These are phyloP conservation scores for Podarcis cretensis DNA, from an alignment of 2,113 vertebrate species.

Conservation along the genomic window DNA sequence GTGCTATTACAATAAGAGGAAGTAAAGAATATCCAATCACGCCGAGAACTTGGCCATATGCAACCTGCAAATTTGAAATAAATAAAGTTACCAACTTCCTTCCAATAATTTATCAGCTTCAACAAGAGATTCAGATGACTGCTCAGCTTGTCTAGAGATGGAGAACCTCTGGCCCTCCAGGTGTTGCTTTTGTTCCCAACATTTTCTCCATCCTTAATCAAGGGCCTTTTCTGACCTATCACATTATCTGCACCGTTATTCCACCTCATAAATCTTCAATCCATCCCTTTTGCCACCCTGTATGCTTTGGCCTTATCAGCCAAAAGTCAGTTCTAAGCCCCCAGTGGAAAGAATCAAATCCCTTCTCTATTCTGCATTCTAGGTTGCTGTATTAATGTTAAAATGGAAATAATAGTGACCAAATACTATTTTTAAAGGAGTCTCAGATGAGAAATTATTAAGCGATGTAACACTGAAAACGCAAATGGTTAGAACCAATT, in stretches of 20 bases:
- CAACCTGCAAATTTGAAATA: conserved; percentile 85
- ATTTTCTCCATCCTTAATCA: background rate
- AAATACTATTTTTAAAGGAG: background rate
- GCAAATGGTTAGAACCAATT: background rate
- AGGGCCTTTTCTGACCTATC: background rate
- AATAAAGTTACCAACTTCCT: background rate
- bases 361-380: background rate
- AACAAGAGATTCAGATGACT: conserved; percentile 3
- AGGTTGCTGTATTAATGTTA: background rate
- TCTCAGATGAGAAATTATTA: background rate
- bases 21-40: conserved; percentile 98
- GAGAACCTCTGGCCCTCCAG: no score
- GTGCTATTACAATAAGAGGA: conserved; percentile 96
- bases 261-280: background rate
- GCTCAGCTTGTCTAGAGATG: background rate
- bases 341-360: background rate
- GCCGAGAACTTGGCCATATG: conserved; percentile 96
- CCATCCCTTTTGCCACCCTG: background rate
- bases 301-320: background rate
- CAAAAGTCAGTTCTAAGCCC: background rate
- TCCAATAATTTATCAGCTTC: background rate
- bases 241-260: background rate
- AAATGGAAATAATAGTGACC: background rate
- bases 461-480: background rate
- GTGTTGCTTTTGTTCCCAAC: no score